phyloP scores from a whole-genome alignment of 1,140 invertebrate species.

The Glossosoma conforme region DNA sequence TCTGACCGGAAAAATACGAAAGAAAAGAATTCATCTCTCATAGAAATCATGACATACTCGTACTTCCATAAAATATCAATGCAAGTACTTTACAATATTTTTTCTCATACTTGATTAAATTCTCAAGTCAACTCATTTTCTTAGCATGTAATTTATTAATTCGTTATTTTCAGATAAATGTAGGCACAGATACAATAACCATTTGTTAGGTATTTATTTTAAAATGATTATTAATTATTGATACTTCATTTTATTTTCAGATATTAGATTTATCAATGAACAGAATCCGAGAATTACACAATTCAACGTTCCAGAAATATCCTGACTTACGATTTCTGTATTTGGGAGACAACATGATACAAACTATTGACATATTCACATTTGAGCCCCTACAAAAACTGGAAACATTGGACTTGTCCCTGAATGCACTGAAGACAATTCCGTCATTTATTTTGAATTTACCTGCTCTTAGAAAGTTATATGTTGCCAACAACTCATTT shows the following conservation, averaged over 20 bases:
- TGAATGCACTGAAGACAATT: conserved; percentile 52
- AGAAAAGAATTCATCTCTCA: too few species aligned
- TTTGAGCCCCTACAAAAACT: conserved; percentile 49
- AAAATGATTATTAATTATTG: too few species aligned
- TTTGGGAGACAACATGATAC: conserved; percentile 57
- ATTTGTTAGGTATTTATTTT: too few species aligned
- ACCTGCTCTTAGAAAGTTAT: conserved; percentile 53
- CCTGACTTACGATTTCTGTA: conserved; percentile 53
- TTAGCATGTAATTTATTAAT: too few species aligned
- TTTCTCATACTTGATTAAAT: too few species aligned
- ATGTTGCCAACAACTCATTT: conserved; percentile 53
- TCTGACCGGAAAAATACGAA: too few species aligned
- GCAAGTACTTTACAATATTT: too few species aligned
- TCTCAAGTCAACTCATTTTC: too few species aligned
- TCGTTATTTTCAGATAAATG: too few species aligned
- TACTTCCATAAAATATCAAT: too few species aligned
- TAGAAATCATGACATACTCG: too few species aligned
- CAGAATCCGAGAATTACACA: conserved; percentile 53
- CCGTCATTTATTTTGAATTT: conserved; percentile 52
- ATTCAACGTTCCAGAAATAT: conserved; percentile 51
- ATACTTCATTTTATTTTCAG: conserved; percentile 43
- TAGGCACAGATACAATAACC: too few species aligned
- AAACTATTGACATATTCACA: conserved; percentile 51
- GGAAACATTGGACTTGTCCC: conserved; percentile 54
- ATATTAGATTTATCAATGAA: conserved; percentile 60